These are phyloP conservation scores for Conus canariensis DNA, from an alignment of 2,888 invertebrate species.

Conservation along the genomic window DNA sequence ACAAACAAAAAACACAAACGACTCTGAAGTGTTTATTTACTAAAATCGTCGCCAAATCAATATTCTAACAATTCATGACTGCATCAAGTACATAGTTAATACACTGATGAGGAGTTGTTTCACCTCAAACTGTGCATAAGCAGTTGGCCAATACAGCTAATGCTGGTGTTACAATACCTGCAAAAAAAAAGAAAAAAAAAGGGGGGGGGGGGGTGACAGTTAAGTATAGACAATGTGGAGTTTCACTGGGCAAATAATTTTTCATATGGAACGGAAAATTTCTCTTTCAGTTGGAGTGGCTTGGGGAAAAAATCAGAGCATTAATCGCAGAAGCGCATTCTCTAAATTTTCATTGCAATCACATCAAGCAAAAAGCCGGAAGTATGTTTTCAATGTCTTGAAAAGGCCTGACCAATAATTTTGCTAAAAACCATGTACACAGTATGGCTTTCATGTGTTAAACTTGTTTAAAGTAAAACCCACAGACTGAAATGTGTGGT, in stretches of 20 bases:
- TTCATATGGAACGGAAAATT: neutral
- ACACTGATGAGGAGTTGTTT: conserved; percentile 26
- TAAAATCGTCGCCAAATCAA: conserved; percentile 43
- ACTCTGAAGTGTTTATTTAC: conserved; percentile 42
- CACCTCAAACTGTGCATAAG: conserved; percentile 45
- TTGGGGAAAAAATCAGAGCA: neutral
- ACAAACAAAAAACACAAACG: conserved; percentile 30
- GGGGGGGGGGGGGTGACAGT: neutral
- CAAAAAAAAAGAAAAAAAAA: neutral
- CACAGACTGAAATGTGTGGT: neutral
- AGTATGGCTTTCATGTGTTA: too few species aligned
- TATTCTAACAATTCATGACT: conserved; percentile 40
- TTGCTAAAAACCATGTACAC: neutral
- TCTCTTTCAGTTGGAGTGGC: conserved; percentile 23
- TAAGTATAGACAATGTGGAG: conserved; percentile 8
- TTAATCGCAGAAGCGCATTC: too few species aligned
- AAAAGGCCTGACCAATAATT: neutral
- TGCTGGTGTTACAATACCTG: conserved; percentile 40
- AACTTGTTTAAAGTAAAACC: conserved; percentile 1
- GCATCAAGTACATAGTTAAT: conserved; percentile 37
- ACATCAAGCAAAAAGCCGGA: too few species aligned
- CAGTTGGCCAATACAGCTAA: conserved; percentile 47
- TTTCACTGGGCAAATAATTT: neutral
- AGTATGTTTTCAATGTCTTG: too few species aligned
- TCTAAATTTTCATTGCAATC: too few species aligned